Conservation (phyloP, 1,140 invertebrate species). For the Chionoecetes opilio region DNA sequence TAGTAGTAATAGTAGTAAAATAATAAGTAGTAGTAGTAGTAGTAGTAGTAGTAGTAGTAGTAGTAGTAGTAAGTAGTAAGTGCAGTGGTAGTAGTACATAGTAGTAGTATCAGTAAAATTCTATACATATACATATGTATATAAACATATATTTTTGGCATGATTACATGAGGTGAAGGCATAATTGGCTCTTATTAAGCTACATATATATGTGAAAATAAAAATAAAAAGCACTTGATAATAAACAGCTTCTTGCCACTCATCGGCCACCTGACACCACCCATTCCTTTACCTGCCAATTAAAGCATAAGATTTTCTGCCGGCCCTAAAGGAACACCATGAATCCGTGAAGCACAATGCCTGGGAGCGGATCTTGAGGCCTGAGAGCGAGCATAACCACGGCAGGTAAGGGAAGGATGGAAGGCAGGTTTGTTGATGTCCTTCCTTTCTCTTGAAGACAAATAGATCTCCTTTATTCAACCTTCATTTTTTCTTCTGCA, state of each 20-base stretch:
- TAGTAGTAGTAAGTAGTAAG: background rate
- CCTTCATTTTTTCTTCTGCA: background rate
- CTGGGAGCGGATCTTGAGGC: background rate
- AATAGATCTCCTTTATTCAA: background rate
- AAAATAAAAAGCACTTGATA: background rate
- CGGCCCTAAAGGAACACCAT: background rate
- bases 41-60: background rate
- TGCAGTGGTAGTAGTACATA: background rate
- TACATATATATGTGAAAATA: background rate
- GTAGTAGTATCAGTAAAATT: background rate
- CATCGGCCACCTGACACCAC: background rate
- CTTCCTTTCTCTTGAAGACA: background rate
- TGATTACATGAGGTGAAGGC: slow-evolving; percentile 2
- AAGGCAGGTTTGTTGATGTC: background rate
- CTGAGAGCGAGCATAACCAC: background rate
- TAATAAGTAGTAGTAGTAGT: background rate
- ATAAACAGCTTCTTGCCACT: too few species aligned
- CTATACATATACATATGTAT: background rate
- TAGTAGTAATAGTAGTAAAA: background rate
- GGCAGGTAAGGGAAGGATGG: background rate
- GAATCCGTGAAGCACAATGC: background rate
- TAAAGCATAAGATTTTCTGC: background rate
- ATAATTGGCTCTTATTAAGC: background rate
- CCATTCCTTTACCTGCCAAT: slow-evolving; percentile 8
- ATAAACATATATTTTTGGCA: slow-evolving; percentile 11